Percentiles rank a stretch among this genome's conserved stretches.
These are phyloP conservation scores for Melinopterus prodromus DNA, from an alignment of 2,888 invertebrate genomes.

Conservation along the genomic window DNA sequence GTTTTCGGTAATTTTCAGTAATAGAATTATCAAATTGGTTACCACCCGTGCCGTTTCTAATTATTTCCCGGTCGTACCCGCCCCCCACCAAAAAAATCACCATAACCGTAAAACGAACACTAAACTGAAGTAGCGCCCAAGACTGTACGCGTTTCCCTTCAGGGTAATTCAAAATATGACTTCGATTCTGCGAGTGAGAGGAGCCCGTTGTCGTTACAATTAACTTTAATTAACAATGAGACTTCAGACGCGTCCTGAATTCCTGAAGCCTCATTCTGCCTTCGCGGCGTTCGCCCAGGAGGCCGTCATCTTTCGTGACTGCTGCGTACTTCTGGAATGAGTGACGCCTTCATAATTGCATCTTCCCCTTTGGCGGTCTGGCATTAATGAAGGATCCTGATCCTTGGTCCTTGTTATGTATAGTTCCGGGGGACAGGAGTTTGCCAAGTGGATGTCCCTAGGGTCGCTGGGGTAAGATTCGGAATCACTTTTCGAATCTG, in stretches of 20 bases:
- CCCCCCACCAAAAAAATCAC: background rate
- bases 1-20: background rate
- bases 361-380: constrained; percentile 38
- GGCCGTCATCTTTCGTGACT: constrained; percentile 19
- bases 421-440: background rate
- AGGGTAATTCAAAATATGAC: constrained; percentile 45
- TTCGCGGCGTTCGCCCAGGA: constrained; percentile 26
- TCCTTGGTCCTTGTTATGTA: constrained; percentile 25
- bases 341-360: constrained; percentile 44
- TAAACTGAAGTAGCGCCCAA: background rate
- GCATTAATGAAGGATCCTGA: constrained; percentile 41
- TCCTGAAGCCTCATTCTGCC: constrained; percentile 40
- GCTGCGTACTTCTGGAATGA: constrained; percentile 12
- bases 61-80: background rate
- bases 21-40: background rate
- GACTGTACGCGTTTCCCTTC: background rate
- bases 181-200: constrained; percentile 41
- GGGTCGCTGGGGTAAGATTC: background rate
- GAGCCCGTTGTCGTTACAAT: constrained; percentile 48
- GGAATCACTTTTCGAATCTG: background rate
- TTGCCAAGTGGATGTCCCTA: background rate
- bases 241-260: constrained; percentile 47
- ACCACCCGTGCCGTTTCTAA: background rate
- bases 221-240: constrained; percentile 51
- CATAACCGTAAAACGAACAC: background rate